Evolutionary conservation across 2,113 vertebrate species (phyloP), one percentile per base, ranked within the genome.

Genomic region (Oreochromis spilurus): DNA sequence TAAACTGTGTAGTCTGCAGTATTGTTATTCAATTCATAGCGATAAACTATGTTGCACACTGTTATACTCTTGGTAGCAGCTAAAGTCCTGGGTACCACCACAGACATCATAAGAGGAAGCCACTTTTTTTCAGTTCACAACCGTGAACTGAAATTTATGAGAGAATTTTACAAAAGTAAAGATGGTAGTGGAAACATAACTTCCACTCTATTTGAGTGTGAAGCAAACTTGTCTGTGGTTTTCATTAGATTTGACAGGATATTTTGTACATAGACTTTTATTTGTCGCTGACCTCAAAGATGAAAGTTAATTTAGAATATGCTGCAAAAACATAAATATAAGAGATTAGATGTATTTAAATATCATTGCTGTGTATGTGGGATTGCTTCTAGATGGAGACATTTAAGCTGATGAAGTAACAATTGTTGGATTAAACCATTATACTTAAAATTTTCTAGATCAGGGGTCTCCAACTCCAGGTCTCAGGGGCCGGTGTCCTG

Each of bases 101-200:
- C 16, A 36, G 9, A 36, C 58, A 11, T 62, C 1, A 62, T 36
- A 34, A 62, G 58, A 62, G 2, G 58, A 62, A 19, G 3, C 16
- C 5, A 11, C 58, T 62, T 58, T 31, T 31, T 16, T 13, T 57
- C 55, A 31, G 29, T 31, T 31, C 29, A 31, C 7, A 58, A 31
- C 7, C 17, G 26, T 0, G 55, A 58, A 17, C 55, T 58, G 14
- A 31, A 58, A 58, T 0, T 0, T 9, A 58, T 9, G 26, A 58
- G 26, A 0, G 0, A 62, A 36, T 4, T 36, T 62, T 62, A 19
- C 31, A 62, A 62, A 34, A 62, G 31, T 19, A 62, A 62, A 62
- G 31, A 62, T 4, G 0, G 16, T 36, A 11, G 11, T 5, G 5
- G 1, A 67, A 67, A 38, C 2, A 40, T 40, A 9, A 67, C 6